These are phyloP conservation scores for Chelon auratus DNA, from an alignment of 2,797 vertebrate genomes.

Conservation along the genomic window DNA sequence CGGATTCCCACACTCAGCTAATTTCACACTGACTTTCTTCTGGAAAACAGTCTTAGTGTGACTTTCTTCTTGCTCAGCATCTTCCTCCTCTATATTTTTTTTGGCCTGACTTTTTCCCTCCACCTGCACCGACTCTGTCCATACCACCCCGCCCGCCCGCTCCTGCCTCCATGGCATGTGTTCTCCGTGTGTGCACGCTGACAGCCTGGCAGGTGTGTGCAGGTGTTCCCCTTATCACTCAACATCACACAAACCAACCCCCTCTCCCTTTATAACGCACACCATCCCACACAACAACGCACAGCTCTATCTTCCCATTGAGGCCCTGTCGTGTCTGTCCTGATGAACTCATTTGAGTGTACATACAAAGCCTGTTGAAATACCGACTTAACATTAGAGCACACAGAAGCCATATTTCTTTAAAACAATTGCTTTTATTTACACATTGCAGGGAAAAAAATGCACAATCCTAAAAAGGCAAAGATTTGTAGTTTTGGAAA, in stretches of 20 bases:
- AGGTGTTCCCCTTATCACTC: slow-evolving; percentile 83
- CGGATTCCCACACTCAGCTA: slow-evolving; percentile 44
- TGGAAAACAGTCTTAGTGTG: background rate
- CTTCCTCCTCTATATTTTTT: background rate
- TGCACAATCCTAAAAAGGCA: slow-evolving; percentile 45
- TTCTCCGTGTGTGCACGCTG: slow-evolving; percentile 50
- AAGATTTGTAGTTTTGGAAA: slow-evolving; percentile 36
- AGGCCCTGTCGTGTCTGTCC: slow-evolving; percentile 67
- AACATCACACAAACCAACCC: slow-evolving; percentile 68
- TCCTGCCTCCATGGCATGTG: slow-evolving; percentile 28
- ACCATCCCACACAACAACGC: slow-evolving; percentile 31
- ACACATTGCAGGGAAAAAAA: slow-evolving; percentile 60
- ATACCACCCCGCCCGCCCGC: slow-evolving; percentile 2
- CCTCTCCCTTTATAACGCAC: slow-evolving; percentile 36
- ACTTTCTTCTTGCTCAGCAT: slow-evolving; percentile 12
- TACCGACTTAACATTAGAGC: slow-evolving; percentile 10
- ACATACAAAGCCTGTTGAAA: slow-evolving; percentile 67
- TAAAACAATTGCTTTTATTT: slow-evolving; percentile 76
- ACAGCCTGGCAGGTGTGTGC: slow-evolving; percentile 81
- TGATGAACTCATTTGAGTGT: slow-evolving; percentile 76
- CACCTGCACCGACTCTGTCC: slow-evolving; percentile 32
- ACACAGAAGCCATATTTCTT: slow-evolving; percentile 22
- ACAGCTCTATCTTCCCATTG: slow-evolving; percentile 60
- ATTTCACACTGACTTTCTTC: slow-evolving; percentile 31
- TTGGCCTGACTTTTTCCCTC: background rate